phyloP scores from a whole-genome alignment of 2,888 invertebrate genomes.

The Drosophila phalerata region DNA sequence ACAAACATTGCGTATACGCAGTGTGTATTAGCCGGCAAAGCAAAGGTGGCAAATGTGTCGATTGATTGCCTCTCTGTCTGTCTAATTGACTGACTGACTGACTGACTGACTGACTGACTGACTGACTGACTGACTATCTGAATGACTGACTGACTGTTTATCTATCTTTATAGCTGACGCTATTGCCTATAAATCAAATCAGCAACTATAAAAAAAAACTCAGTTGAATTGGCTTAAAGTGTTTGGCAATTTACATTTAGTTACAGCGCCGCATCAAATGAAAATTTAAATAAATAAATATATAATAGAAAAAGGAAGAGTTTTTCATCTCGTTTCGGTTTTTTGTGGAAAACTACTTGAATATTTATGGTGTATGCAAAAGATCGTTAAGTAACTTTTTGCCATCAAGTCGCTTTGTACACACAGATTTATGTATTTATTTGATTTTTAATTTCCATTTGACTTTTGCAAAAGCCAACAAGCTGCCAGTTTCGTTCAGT shows the following conservation, averaged over 20 bases:
- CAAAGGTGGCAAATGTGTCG: slow-evolving; percentile 54
- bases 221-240: slow-evolving; percentile 28
- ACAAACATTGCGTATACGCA: slow-evolving; percentile 63
- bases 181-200: slow-evolving; percentile 71
- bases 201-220: slow-evolving; percentile 60
- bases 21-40: slow-evolving; percentile 40
- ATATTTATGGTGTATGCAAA: slow-evolving; percentile 51
- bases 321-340: slow-evolving; percentile 1
- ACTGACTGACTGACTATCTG: neutral
- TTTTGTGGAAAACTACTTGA: slow-evolving; percentile 68
- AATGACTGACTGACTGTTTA: neutral
- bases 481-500: slow-evolving; percentile 34
- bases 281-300: slow-evolving; percentile 40
- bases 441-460: slow-evolving; percentile 59
- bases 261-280: slow-evolving; percentile 27
- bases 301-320: neutral
- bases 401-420: slow-evolving; percentile 30
- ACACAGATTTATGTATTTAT: slow-evolving; percentile 59
- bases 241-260: slow-evolving; percentile 36
- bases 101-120: neutral
- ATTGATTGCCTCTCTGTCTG: slow-evolving; percentile 40
- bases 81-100: neutral
- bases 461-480: slow-evolving; percentile 40
- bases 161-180: slow-evolving; percentile 53
- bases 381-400: slow-evolving; percentile 35